Evolutionary conservation across 2,888 invertebrate species (phyloP).

Genomic region (Diogma glabrata): DNA sequence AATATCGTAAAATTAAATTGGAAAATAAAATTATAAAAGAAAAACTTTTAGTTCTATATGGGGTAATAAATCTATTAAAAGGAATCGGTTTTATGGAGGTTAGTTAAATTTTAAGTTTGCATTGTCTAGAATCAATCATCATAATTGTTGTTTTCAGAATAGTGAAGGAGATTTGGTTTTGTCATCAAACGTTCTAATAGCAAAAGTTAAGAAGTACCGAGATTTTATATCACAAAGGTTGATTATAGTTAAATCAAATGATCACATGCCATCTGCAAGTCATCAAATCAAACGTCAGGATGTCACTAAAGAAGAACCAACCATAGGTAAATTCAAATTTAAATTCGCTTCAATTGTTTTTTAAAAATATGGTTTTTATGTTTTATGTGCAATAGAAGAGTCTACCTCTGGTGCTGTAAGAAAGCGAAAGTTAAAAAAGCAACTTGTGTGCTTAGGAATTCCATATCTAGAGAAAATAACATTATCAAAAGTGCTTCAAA

Average conservation of each 20-base stretch:
- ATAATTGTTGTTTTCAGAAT: constrained; percentile 12
- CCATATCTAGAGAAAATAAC: constrained; percentile 31
- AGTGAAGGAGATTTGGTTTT: constrained; percentile 24
- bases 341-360: too few species aligned
- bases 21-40: constrained; percentile 34
- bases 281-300: too few species aligned
- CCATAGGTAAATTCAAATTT: too few species aligned
- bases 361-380: too few species aligned
- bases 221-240: constrained; percentile 23
- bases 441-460: constrained; percentile 9
- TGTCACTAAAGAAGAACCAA: too few species aligned
- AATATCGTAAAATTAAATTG: constrained; percentile 31
- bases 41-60: constrained; percentile 28
- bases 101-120: not conserved
- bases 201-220: constrained; percentile 29
- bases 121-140: not conserved
- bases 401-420: too few species aligned
- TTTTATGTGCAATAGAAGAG: too few species aligned
- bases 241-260: not conserved
- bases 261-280: too few species aligned
- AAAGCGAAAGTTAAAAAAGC: not conserved
- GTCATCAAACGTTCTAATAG: constrained; percentile 27
- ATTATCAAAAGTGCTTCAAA: constrained; percentile 37
- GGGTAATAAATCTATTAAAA: constrained; percentile 27
- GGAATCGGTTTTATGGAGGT: constrained; percentile 29